Base-by-base conservation (phyloP, 1,140 invertebrate species). In the Solenopsis fugax region DNA sequence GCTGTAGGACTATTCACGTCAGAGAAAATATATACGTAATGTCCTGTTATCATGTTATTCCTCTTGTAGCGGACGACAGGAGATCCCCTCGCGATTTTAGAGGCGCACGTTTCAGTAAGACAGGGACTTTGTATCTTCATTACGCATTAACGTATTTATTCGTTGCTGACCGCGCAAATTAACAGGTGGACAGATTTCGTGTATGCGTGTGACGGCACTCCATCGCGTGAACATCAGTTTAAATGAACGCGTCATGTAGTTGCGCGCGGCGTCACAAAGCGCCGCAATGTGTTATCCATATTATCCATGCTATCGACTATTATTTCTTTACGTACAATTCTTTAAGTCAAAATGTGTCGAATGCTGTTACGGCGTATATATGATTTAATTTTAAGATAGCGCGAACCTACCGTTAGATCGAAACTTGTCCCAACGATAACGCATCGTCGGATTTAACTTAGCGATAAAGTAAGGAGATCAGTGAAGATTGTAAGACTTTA, bases 401-500 rank as follows among this genome's bases (percentile, higher is more conserved):
- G 37, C 69, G 41, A 13, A 80, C 48, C 29, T 48, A n/a, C 62
- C 21, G 41, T 48, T 56, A 60, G 41, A 76, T 81, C 54, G 65
- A 84, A 37, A 58, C 16, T 78, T 62, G 62, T 76, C 29, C 71
- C 65, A 58, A 82, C 80, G 76, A 80, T 18, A 64, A 48, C 16
- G 54, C 29, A 34, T 65, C 13, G n/a, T 71, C 45, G 13, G 41
- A 73, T 50, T 82, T 41, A 80, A 67, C 37, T 37, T 60, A 21
- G 41, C 69, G 48, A 50, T 41, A 50, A 71, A 78, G 60, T 62
- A 50, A 52, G 58, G 78, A 54, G 54, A 60, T 56, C 64, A 64
- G 75, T 41, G 72, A 91, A 76, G 58, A 87, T 77, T 58, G 64
- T 62, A 89, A 91, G 62, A 84, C 69, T 92, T 87, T 87, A 89